Evolutionary conservation across 1,140 invertebrate species (phyloP).

Genomic region (Achatina immaculata): DNA sequence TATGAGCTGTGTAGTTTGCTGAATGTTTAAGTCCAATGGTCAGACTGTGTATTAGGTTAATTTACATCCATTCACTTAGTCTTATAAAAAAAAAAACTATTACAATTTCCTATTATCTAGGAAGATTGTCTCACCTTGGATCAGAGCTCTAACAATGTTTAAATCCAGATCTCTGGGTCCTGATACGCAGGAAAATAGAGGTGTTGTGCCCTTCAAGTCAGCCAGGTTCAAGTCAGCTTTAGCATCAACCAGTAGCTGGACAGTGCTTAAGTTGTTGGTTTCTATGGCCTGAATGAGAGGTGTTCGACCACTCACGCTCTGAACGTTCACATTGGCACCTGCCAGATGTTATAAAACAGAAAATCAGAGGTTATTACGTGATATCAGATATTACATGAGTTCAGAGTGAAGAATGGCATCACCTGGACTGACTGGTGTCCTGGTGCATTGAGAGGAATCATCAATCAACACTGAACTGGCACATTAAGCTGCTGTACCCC

Average conservation of each 20-base stretch:
- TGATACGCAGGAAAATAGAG: conserved; percentile 16
- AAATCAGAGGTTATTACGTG: neutral
- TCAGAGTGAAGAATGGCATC: too few species aligned
- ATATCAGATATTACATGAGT: conserved; percentile 3
- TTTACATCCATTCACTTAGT: too few species aligned
- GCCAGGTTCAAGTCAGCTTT: conserved; percentile 45
- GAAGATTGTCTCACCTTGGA: conserved; percentile 33
- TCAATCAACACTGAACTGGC: too few species aligned
- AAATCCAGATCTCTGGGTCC: neutral
- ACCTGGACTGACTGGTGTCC: too few species aligned
- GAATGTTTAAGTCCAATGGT: too few species aligned
- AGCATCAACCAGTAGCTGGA: conserved; percentile 33
- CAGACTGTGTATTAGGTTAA: too few species aligned
- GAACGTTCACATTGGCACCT: conserved; percentile 18
- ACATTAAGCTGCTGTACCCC: too few species aligned
- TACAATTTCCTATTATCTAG: too few species aligned
- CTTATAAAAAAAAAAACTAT: too few species aligned
- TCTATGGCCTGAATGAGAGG: conserved; percentile 23
- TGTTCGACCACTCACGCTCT: conserved; percentile 28
- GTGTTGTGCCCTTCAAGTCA: conserved; percentile 47
- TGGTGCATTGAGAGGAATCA: too few species aligned
- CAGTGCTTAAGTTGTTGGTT: neutral
- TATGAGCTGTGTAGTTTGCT: too few species aligned
- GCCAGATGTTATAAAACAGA: neutral
- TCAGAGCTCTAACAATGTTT: conserved; percentile 5